A percentile compares a stretch with the other conserved stretches of the same genome.
Conservation (phyloP, 2,113 vertebrate species). For the Mustela nigripes region DNA sequence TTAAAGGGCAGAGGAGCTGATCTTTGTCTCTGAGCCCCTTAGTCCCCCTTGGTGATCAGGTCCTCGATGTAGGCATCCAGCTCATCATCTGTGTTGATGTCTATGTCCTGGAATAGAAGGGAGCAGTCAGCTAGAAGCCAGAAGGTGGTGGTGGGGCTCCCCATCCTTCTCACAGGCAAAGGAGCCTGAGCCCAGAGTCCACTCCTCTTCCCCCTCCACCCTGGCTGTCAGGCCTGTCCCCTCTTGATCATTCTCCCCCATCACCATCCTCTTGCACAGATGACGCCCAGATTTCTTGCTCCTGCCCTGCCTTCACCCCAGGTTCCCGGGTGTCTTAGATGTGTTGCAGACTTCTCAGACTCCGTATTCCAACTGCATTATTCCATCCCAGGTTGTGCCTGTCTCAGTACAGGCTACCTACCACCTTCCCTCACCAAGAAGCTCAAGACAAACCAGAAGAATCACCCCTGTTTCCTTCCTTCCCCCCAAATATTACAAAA, state of each 20-base stretch:
- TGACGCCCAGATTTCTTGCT: not conserved
- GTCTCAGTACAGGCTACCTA: not conserved
- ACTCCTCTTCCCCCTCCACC: not conserved
- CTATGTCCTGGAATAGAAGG: conserved; percentile 94
- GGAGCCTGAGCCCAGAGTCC: not conserved
- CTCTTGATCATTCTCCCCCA: not conserved
- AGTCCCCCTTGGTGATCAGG: conserved; percentile 97
- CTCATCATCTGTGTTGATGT: conserved; percentile 98
- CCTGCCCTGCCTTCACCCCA: not conserved
- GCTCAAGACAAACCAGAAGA: not conserved
- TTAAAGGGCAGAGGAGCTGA: not conserved
- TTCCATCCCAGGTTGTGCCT: not conserved
- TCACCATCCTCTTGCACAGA: not conserved
- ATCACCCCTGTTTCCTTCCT: not conserved
- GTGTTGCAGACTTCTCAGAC: not conserved
- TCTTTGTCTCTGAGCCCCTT: conserved; percentile 69
- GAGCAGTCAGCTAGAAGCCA: conserved; percentile 61
- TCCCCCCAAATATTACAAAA: not conserved
- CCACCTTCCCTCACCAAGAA: not conserved
- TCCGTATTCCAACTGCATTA: not conserved
- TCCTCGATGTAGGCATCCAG: conserved; percentile 99
- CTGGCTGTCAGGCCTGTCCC: not conserved
- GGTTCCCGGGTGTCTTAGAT: not conserved
- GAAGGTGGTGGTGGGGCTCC: not conserved
- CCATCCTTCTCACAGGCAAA: not conserved